A percentile compares a stretch with the other conserved stretches of the same genome.
Evolutionary conservation across 2,888 invertebrate species (phyloP).

Genomic region (Fragum fragum): DNA sequence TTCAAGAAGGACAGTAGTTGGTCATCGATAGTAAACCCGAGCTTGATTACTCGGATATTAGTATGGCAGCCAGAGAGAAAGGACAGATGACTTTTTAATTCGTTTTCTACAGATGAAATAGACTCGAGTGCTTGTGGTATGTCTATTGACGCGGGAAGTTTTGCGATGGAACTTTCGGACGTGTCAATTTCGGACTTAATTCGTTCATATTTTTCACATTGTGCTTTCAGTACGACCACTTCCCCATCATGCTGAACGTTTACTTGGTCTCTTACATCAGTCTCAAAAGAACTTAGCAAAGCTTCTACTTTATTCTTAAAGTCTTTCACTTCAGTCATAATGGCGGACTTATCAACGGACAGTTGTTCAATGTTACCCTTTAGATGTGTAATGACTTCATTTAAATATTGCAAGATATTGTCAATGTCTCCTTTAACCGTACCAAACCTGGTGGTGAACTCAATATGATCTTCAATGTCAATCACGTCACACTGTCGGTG

Average conservation of each 20-base stretch:
- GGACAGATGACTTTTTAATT: slow-evolving; percentile 57
- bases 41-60: slow-evolving; percentile 52
- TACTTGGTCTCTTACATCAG: slow-evolving; percentile 58
- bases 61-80: slow-evolving; percentile 55
- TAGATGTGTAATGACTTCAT: slow-evolving; percentile 54
- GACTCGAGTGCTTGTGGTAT: slow-evolving; percentile 52
- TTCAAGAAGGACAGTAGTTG: slow-evolving; percentile 59
- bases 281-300: slow-evolving; percentile 57
- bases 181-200: slow-evolving; percentile 57
- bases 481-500: slow-evolving; percentile 62
- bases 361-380: slow-evolving; percentile 64
- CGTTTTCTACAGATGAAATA: slow-evolving; percentile 53
- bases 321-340: slow-evolving; percentile 60
- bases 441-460: slow-evolving; percentile 54
- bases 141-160: slow-evolving; percentile 45
- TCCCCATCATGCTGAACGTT: slow-evolving; percentile 62
- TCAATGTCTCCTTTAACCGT: slow-evolving; percentile 55
- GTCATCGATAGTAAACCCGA: slow-evolving; percentile 55
- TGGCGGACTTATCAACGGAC: slow-evolving; percentile 40
- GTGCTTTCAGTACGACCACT: slow-evolving; percentile 57
- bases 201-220: slow-evolving; percentile 65
- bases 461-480: slow-evolving; percentile 64
- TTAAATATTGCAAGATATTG: slow-evolving; percentile 56
- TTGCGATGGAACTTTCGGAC: slow-evolving; percentile 48
- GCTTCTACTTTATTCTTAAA: slow-evolving; percentile 62